Base-by-base conservation (phyloP, 2,888 invertebrate species). In the Hirtodrosophila duncani region DNA sequence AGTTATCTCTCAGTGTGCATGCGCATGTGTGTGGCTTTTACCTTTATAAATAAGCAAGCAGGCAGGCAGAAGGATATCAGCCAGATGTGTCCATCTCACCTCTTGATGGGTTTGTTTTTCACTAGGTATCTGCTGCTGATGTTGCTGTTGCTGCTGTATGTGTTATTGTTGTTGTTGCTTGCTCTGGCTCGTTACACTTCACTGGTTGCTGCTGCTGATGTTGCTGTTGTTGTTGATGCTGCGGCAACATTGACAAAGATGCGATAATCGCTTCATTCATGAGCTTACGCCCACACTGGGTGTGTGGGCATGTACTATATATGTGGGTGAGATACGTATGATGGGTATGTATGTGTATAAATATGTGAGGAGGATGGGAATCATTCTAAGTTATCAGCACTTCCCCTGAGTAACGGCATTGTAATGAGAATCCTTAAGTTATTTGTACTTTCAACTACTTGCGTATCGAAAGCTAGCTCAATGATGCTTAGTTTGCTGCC, bases 261-360 rank as follows among this genome's bases (percentile, higher is more conserved):
- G 77, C 82, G 77, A 81, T 75, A 79, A 75, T 75, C 74, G 80
- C 67, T 79, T 75, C 64, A 79, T 81, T 81, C 71, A 63, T 60
- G 51, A 50, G 57, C 57, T 56, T 70, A 79, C 79, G 64, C 80
- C 58, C n/a, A n/a, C n/a, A n/a, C n/a, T n/a, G n/a, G n/a, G n/a
- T n/a, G n/a, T n/a, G n/a, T n/a, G n/a, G n/a, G n/a, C n/a, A n/a
- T n/a, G n/a, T n/a, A n/a, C n/a, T n/a, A n/a, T n/a, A n/a, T n/a
- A n/a, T n/a, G n/a, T n/a, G n/a, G n/a, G n/a, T n/a, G n/a, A n/a
- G n/a, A n/a, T n/a, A n/a, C n/a, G n/a, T n/a, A n/a, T n/a, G n/a
- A n/a, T n/a, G n/a, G n/a, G n/a, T n/a, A n/a, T n/a, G n/a, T n/a
- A n/a, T n/a, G n/a, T n/a, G n/a, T n/a, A n/a, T n/a, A n/a, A n/a